phyloP scores from a whole-genome alignment of 2,888 invertebrate genomes.

The Exocentrus adspersus region DNA sequence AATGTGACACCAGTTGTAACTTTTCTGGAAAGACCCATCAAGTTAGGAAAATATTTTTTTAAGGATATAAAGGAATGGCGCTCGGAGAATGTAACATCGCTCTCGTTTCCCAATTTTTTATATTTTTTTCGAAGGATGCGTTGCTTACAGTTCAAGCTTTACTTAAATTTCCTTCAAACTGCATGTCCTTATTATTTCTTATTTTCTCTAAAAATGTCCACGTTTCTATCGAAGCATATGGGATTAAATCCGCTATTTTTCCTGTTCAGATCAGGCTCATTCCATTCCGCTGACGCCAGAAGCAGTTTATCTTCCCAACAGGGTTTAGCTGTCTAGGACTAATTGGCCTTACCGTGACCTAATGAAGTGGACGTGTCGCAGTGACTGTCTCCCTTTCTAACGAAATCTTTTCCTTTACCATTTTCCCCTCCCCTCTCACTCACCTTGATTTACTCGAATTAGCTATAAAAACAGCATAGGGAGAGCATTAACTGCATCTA shows the following conservation, averaged over 20 bases:
- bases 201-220: neutral
- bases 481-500: no score
- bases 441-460: neutral
- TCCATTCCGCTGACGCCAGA: constrained; percentile 45
- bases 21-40: neutral
- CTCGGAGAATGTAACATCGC: no score
- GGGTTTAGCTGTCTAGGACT: constrained; percentile 41
- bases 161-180: no score
- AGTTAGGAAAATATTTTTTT: neutral
- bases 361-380: constrained; percentile 42
- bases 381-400: constrained; percentile 22
- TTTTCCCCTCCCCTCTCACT: constrained; percentile 10
- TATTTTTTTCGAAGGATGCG: no score
- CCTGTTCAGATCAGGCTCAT: constrained; percentile 11
- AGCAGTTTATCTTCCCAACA: constrained; percentile 46
- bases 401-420: constrained; percentile 23
- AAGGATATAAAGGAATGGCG: neutral
- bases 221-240: neutral
- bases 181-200: neutral
- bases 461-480: neutral
- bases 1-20: neutral
- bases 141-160: no score
- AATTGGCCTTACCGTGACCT: constrained; percentile 44
- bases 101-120: no score
- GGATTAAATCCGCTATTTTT: constrained; percentile 4